Evolutionary conservation across 2,113 vertebrate genomes (phyloP).

Genomic region (Orycteropus afer): DNA sequence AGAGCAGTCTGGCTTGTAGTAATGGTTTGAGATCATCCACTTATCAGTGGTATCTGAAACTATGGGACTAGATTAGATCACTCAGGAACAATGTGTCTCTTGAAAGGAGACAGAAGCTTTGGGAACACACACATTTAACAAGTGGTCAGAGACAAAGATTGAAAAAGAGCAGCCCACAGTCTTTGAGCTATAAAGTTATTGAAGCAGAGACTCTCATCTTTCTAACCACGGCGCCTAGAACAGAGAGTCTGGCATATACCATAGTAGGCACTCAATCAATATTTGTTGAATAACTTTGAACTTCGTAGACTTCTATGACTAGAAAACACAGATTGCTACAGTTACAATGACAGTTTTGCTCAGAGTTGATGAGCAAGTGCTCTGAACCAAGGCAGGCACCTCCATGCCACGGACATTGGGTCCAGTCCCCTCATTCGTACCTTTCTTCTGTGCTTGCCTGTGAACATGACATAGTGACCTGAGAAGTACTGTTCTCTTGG

Average conservation of each 20-base stretch:
- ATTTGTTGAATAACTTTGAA: background rate
- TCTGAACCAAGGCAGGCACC: background rate
- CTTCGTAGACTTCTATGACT: background rate
- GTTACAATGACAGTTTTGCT: too few relatives aligned
- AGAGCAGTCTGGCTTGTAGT: too few relatives aligned
- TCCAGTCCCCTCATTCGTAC: too few relatives aligned
- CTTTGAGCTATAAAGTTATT: background rate
- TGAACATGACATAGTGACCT: background rate
- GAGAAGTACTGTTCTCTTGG: background rate
- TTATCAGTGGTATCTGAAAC: background rate
- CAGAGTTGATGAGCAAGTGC: fast-evolving
- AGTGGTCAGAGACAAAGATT: background rate
- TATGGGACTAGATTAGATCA: background rate
- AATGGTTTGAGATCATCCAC: too few relatives aligned
- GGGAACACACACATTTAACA: background rate
- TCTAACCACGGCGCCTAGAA: background rate
- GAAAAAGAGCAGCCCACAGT: background rate
- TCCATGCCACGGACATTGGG: background rate
- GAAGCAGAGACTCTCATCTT: background rate
- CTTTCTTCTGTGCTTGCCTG: background rate
- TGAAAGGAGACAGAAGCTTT: background rate
- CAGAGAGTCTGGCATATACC: background rate
- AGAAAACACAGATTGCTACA: background rate
- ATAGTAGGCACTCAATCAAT: background rate
- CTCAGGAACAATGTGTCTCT: background rate